phyloP scores from a whole-genome alignment of 1,140 invertebrate species.

The Araneus ventricosus region DNA sequence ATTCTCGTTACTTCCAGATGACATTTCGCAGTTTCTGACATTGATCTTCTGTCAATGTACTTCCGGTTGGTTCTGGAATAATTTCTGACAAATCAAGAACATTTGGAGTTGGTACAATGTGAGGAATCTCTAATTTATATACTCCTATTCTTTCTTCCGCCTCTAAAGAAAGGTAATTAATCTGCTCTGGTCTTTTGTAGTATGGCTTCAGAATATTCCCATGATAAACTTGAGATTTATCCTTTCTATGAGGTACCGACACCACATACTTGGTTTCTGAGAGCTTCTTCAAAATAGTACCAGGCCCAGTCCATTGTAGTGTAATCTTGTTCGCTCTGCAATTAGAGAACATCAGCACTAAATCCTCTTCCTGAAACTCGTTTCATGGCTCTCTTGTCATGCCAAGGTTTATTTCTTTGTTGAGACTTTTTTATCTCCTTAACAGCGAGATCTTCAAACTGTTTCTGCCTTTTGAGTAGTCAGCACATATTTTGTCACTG shows the following conservation, averaged over 20 bases:
- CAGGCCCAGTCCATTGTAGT: neutral
- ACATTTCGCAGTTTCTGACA: neutral
- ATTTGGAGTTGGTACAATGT: neutral
- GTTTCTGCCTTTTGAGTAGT: neutral
- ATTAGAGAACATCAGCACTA: neutral
- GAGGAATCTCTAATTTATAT: neutral
- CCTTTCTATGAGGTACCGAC: neutral
- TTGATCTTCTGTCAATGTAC: neutral
- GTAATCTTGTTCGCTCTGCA: neutral
- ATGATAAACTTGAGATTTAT: conserved; percentile 11
- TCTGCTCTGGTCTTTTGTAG: neutral
- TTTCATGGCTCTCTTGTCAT: conserved; percentile 6
- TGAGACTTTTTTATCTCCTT: neutral
- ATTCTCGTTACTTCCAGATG: neutral
- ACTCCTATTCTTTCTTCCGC: neutral
- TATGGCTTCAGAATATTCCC: conserved; percentile 34
- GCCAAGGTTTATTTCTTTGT: conserved; percentile 19
- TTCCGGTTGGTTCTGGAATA: neutral
- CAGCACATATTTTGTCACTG: neutral
- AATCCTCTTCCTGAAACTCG: neutral
- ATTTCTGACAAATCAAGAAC: conserved; percentile 7
- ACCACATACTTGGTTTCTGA: conserved; percentile 11
- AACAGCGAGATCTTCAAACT: neutral
- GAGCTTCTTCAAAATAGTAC: neutral
- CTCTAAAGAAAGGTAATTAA: neutral